Percentiles rank a stretch among this genome's conserved stretches.
phyloP scores from a whole-genome alignment of 2,888 invertebrate species.

The Cataglyphis albicans region DNA sequence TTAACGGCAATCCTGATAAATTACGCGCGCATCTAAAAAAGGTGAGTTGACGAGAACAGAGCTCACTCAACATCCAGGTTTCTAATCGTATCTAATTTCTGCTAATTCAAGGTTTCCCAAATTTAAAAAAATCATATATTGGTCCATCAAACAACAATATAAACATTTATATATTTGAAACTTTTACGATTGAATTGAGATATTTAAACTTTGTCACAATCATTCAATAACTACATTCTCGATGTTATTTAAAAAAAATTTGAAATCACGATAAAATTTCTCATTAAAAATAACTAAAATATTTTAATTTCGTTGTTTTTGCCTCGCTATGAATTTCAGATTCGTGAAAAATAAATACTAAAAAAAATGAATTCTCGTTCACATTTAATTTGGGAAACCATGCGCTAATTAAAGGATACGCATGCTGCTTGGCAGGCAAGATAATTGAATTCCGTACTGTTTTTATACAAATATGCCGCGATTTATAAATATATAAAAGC shows the following conservation, averaged over 20 bases:
- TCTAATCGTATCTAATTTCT: conserved; percentile 36
- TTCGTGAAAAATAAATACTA: background rate
- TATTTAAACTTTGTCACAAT: background rate
- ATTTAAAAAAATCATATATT: conserved; percentile 29
- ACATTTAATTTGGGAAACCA: conserved; percentile 34
- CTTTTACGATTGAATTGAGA: background rate
- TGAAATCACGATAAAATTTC: background rate
- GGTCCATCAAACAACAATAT: conserved; percentile 16
- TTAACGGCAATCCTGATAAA: conserved; percentile 17
- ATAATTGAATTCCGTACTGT: conserved; percentile 37
- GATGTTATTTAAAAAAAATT: conserved; percentile 1
- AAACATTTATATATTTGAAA: background rate
- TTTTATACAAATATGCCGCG: conserved; percentile 61
- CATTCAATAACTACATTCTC: background rate
- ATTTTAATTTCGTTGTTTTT: conserved; percentile 15
- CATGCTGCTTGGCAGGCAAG: conserved; percentile 45
- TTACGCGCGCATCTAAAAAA: conserved; percentile 39
- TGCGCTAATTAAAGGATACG: conserved; percentile 47
- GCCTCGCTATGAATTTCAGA: background rate
- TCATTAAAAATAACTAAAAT: background rate
- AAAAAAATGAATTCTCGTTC: background rate
- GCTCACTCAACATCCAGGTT: background rate
- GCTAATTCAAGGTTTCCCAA: conserved; percentile 55
- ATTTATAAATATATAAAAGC: conserved; percentile 80
- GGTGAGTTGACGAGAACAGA: conserved; percentile 6